These are phyloP conservation scores for Xenops minutus DNA, from an alignment of 2,797 vertebrate species.

Conservation along the genomic window DNA sequence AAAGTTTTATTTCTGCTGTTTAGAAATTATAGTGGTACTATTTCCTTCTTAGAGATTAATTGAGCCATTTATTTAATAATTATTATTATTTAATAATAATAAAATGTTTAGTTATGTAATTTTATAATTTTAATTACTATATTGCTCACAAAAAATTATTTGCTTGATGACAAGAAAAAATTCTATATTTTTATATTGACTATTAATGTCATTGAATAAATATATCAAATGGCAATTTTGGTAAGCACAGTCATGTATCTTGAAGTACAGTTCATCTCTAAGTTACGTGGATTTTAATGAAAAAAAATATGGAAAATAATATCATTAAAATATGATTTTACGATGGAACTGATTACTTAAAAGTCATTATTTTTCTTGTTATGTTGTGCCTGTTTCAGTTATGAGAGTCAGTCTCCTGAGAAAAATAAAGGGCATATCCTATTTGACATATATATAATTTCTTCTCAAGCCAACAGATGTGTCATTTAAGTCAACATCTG, in stretches of 20 bases:
- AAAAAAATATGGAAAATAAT: neutral
- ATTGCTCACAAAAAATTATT: neutral
- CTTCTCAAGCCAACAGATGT: constrained; percentile 61
- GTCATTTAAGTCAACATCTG: constrained; percentile 66
- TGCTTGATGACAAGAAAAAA: neutral
- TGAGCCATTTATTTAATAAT: neutral
- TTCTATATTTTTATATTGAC: neutral
- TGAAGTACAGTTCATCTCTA: neutral
- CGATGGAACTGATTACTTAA: neutral
- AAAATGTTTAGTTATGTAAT: constrained; percentile 32
- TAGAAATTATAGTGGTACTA: constrained; percentile 4
- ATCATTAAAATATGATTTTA: neutral
- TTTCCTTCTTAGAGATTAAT: constrained; percentile 3
- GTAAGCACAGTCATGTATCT: neutral
- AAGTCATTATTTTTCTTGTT: constrained; percentile 39
- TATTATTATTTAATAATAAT: neutral
- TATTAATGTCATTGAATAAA: neutral
- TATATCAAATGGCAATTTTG: neutral
- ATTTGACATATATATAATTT: constrained; percentile 42
- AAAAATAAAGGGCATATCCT: constrained; percentile 54
- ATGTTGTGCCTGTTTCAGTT: constrained; percentile 1
- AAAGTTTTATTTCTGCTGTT: neutral
- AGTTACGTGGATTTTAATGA: neutral
- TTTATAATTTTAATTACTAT: constrained; percentile 46
- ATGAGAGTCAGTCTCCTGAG: constrained; percentile 8